Conservation (phyloP, 2,113 vertebrate species). For the Epinephelus cyanopodus region DNA sequence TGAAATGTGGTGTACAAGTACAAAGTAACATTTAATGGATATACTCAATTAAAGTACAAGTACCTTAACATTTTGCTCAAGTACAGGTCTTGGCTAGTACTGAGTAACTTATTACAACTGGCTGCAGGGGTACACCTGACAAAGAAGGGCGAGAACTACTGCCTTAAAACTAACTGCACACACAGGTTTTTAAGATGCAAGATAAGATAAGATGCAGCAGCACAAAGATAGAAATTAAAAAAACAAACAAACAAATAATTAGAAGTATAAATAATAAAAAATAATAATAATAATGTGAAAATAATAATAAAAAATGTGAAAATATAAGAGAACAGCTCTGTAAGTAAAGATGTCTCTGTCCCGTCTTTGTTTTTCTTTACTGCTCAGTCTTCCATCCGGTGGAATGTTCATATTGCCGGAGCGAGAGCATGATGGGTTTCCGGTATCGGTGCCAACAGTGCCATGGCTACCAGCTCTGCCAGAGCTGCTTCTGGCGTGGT, state of each 20-base stretch:
- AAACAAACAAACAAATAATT: too few species aligned
- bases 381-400: slow-evolving; percentile 96
- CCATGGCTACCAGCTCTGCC: slow-evolving; percentile 98
- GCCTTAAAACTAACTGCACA: not conserved
- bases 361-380: not conserved
- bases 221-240: too few species aligned
- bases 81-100: not conserved
- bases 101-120: too few species aligned
- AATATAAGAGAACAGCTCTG: not conserved
- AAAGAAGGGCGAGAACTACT: not conserved
- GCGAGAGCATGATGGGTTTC: slow-evolving; percentile 99
- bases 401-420: slow-evolving; percentile 96
- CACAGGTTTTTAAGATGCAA: not conserved
- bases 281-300: too few species aligned
- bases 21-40: not conserved
- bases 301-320: too few species aligned
- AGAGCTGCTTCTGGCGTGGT: slow-evolving; percentile 97
- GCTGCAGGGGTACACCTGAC: not conserved
- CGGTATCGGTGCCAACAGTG: slow-evolving; percentile 99
- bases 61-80: too few species aligned
- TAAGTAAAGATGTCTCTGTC: not conserved
- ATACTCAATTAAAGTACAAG: not conserved
- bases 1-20: not conserved
- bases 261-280: too few species aligned
- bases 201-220: too few species aligned